A percentile compares a stretch with the other conserved stretches of the same genome.
These are phyloP conservation scores for Thera britannica DNA, from an alignment of 2,888 invertebrate genomes.

Conservation along the genomic window DNA sequence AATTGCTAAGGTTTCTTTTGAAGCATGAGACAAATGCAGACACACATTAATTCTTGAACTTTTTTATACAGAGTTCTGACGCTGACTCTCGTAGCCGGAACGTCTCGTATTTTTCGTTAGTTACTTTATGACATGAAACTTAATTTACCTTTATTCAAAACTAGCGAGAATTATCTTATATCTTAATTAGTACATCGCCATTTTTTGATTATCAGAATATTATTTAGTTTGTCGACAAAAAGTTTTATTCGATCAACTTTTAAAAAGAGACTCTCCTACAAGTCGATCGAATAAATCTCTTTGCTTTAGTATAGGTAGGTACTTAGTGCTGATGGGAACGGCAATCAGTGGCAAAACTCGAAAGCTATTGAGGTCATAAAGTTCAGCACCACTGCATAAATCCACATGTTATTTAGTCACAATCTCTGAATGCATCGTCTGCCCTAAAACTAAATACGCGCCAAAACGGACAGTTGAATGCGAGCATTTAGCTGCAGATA, in stretches of 20 bases:
- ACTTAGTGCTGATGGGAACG: not conserved
- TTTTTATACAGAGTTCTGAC: not conserved
- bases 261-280: not conserved
- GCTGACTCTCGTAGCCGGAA: too few species aligned
- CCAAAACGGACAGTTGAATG: slow-evolving; percentile 59
- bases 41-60: not conserved
- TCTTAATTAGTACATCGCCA: too few species aligned
- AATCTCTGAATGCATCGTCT: slow-evolving; percentile 31
- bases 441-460: slow-evolving; percentile 53
- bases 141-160: too few species aligned
- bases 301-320: not conserved
- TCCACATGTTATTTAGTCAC: slow-evolving; percentile 19
- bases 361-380: not conserved
- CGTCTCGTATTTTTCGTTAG: too few species aligned
- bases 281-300: not conserved
- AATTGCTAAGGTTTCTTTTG: not conserved
- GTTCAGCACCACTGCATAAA: slow-evolving; percentile 9
- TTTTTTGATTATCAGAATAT: too few species aligned
- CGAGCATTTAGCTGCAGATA: slow-evolving; percentile 64
- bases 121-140: too few species aligned
- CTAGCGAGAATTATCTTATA: too few species aligned
- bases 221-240: too few species aligned
- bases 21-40: not conserved
- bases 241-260: too few species aligned
- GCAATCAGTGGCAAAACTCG: not conserved